Base-by-base conservation (phyloP, 2,113 vertebrate genomes). In the Trichomycterus rosablanca region DNA sequence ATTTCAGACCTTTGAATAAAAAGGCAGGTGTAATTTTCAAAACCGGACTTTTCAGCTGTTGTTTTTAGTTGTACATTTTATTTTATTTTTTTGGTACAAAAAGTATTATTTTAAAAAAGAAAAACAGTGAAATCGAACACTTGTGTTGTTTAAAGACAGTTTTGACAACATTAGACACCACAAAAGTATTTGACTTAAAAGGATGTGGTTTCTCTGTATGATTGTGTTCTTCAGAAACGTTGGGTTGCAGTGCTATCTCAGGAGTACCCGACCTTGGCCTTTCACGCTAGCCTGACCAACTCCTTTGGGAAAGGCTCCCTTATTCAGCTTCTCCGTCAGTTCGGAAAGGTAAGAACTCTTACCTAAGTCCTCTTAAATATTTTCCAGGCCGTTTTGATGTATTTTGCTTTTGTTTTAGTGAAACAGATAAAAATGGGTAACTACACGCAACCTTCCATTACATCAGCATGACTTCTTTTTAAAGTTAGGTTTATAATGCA, bases 251-350 rank as follows among this genome's bases (percentile, higher is more conserved):
- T 93, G 32, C 83, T 99, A 7, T 99, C 96, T 66, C 89, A 90
- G 59, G 93, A 98, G 43, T 92, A 93, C 53, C 96, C 96, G 3
- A 97, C 95, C 1, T 84, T 99, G 4, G 95, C 95, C 45, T 99
- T 99, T 77, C 96, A 99, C 0, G 93, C 96, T 54, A 99, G 96
- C 78, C 92, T 99, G 65, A 97, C 96, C 11, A 97, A 97, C 76
- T 91, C 96, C 0, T 99, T 99, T 40, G 96, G 96, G 45, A 99
- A 99, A 78, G 96, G 96, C 62, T 94, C 94, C 1, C 93, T 99
- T 72, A 99, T 99, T 67, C 95, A 98, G 76, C 94, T 99, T 28
- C 80, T 99, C 0, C 81, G 96, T 64, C 96, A 98, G 80, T 98
- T 99, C 86, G 93, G 96, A 74, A 98, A 98, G 93, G 96, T 98